These are phyloP conservation scores for Loxodonta africana DNA, from an alignment of 2,113 vertebrate genomes.

Conservation along the genomic window DNA sequence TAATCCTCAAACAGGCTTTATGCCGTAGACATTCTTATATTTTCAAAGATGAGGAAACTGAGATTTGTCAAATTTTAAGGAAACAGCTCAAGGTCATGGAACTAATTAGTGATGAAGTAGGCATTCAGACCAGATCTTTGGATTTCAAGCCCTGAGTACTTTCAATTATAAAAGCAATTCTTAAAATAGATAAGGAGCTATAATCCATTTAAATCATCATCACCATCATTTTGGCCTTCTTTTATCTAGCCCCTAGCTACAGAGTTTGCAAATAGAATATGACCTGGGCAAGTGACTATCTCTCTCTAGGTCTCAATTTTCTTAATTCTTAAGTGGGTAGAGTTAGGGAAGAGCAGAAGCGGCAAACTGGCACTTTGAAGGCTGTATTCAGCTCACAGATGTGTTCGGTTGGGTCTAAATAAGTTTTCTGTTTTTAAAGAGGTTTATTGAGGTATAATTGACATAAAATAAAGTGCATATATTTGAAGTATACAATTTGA, in stretches of 20 bases:
- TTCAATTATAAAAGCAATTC: background rate
- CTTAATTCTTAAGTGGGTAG: background rate
- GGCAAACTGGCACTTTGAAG: background rate
- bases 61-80: slow-evolving; percentile 16
- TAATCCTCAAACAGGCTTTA: slow-evolving; percentile 28
- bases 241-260: background rate
- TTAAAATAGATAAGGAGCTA: slow-evolving; percentile 7
- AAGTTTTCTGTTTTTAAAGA: background rate
- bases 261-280: background rate
- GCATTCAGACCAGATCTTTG: slow-evolving; percentile 12
- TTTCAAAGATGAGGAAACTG: slow-evolving; percentile 33
- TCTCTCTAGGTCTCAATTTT: background rate
- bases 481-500: background rate
- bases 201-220: background rate
- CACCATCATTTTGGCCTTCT: background rate
- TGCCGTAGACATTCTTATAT: background rate
- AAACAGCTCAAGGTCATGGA: background rate
- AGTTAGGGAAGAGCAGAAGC: background rate
- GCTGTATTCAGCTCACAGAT: background rate
- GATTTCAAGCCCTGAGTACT: background rate
- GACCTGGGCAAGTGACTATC: background rate
- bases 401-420: background rate
- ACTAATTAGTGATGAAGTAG: background rate
- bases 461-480: too few relatives aligned
- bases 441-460: background rate